Evolutionary conservation across 2,888 invertebrate species (phyloP), one percentile per base, ranked within the genome.

Genomic region (Ennomos quercinarius): DNA sequence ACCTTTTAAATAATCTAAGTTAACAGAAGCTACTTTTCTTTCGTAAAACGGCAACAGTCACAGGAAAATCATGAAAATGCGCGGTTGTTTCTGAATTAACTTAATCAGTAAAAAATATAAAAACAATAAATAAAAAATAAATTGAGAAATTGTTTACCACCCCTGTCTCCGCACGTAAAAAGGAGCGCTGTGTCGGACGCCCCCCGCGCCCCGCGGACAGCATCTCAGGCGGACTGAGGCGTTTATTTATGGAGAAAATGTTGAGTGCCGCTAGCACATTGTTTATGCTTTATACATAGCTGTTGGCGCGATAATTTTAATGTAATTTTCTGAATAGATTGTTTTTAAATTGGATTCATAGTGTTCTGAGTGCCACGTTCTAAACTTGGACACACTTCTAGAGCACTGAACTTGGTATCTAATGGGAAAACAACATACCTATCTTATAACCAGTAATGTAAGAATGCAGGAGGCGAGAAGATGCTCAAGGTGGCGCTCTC

Each of bases 131-230:
- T 2, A 6, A 9, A 42, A 27, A 38, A 10, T 2, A 46, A 6
- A 12, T 36, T 35, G 10, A 46, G 1, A 27, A 86, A 87, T 79
- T 67, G 89, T 89, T 84, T 34, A 0, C 3, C 8, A 61, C 68
- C 73, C 70, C 84, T 80, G 82, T 27, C 63, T 56, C 80, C 80
- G 81, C 74, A 87, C 90, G 89, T 90, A 91, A 91, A 92, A 92
- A 91, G 91, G 90, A 91, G 87, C 81, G 87, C 86, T 83, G 83
- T 84, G 89, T 90, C 79, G 90, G 89, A 88, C 91, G 82, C 83
- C 84, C 77, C 69, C 66, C 61, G 48, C 72, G 36, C 60, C 57
- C 50, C 79, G 76, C 87, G 89, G 89, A 81, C 88, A 86, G 78
- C 83, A 76, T 73, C 74, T 72, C 75, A 71, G 68, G 80, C 83